A percentile compares a stretch with the other conserved stretches of the same genome.
These are phyloP conservation scores for Galago senegalensis DNA, from an alignment of 2,797 vertebrate species.

Conservation along the genomic window DNA sequence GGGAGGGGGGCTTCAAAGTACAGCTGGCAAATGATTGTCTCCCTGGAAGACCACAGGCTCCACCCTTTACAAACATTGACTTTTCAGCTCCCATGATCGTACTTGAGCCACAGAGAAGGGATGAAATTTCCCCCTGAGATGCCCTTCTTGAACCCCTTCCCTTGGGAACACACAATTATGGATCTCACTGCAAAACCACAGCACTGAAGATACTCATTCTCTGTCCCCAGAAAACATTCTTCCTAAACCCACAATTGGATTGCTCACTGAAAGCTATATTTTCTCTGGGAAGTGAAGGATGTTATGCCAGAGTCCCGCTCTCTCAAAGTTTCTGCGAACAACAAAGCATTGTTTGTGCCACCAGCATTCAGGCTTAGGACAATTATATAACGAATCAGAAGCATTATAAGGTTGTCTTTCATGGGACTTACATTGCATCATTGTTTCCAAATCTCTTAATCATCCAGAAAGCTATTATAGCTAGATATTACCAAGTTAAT, in stretches of 20 bases:
- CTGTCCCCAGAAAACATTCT: conserved; percentile 13
- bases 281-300: conserved; percentile 78
- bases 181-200: conserved; percentile 69
- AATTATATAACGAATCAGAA: conserved; percentile 68
- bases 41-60: not conserved
- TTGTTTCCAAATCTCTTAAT: conserved; percentile 74
- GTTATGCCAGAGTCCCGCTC: conserved; percentile 49
- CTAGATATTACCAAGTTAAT: conserved; percentile 77
- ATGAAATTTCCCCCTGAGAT: conserved; percentile 48
- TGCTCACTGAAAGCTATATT: conserved; percentile 67
- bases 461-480: conserved; percentile 72
- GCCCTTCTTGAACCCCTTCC: conserved; percentile 53
- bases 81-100: not conserved
- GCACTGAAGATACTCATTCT: conserved; percentile 57
- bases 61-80: not conserved
- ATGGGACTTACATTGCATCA: conserved; percentile 57
- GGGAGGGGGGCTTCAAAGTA: not conserved
- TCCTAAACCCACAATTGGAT: conserved; percentile 74
- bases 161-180: conserved; percentile 60
- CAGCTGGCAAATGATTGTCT: not conserved
- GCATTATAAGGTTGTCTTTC: conserved; percentile 62
- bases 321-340: conserved; percentile 80
- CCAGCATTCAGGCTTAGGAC: conserved; percentile 44
- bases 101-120: not conserved
- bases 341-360: conserved; percentile 60